Percentiles rank a stretch among this genome's conserved stretches.
Evolutionary conservation across 2,888 invertebrate species (phyloP).

Genomic region (Aphodius granarius): DNA sequence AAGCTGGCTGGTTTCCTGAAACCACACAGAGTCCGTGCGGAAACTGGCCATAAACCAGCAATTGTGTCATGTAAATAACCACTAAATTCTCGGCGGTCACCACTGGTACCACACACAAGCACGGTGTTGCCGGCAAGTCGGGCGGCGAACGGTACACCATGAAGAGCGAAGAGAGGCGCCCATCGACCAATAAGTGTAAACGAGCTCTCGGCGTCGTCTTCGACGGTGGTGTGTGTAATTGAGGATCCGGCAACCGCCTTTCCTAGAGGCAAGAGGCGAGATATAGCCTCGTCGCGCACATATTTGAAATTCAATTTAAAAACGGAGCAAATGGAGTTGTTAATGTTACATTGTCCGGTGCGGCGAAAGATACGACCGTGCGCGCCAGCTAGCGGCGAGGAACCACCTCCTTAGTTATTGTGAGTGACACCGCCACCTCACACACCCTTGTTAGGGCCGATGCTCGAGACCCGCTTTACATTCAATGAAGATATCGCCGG

Average conservation of each 20-base stretch:
- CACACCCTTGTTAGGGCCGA: conserved; percentile 53
- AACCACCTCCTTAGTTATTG: conserved; percentile 50
- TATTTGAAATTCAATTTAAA: conserved; percentile 36
- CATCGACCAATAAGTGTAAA: not conserved
- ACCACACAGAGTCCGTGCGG: not conserved
- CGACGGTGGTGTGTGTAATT: conserved; percentile 4
- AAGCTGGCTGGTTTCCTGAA: no score
- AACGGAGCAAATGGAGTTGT: conserved; percentile 40
- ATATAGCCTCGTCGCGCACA: conserved; percentile 28
- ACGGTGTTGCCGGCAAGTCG: not conserved
- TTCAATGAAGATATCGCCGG: conserved; percentile 54
- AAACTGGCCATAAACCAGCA: not conserved
- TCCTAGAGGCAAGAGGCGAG: conserved; percentile 5
- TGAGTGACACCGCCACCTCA: conserved; percentile 55
- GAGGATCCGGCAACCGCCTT: not conserved
- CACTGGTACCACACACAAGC: not conserved
- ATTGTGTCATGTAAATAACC: not conserved
- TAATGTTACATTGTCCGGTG: conserved; percentile 64
- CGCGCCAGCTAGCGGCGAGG: conserved; percentile 47
- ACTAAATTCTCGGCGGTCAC: not conserved
- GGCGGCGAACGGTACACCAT: conserved; percentile 2
- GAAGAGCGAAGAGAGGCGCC: not conserved
- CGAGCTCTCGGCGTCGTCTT: conserved; percentile 4
- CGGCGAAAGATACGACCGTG: conserved; percentile 47
- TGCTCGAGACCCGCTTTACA: conserved; percentile 49